These are phyloP conservation scores for Acinonyx jubatus DNA, from an alignment of 2,113 vertebrate species.

Conservation along the genomic window DNA sequence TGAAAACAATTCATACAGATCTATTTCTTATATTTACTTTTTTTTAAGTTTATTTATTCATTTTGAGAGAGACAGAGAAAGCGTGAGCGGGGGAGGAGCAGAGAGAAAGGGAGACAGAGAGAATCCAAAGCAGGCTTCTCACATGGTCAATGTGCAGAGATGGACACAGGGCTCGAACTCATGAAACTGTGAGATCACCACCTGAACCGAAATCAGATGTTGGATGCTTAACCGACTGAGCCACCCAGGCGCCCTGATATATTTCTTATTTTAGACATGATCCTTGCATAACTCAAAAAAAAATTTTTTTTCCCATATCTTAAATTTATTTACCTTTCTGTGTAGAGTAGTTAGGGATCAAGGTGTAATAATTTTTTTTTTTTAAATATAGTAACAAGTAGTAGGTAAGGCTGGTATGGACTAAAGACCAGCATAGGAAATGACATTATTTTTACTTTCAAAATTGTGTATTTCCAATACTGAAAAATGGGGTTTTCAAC, in stretches of 20 bases:
- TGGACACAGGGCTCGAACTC: too few species aligned
- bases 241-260: neutral
- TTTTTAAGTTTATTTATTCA: too few species aligned
- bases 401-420: neutral
- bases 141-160: too few species aligned
- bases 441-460: slow-evolving; percentile 60
- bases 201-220: too few species aligned
- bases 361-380: neutral
- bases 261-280: slow-evolving; percentile 20
- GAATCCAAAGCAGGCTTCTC: too few species aligned
- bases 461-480: slow-evolving; percentile 13
- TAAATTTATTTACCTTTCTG: slow-evolving; percentile 35
- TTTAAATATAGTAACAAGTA: neutral
- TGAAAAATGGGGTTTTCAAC: slow-evolving; percentile 40
- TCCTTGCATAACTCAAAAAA: slow-evolving; percentile 45
- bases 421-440: neutral
- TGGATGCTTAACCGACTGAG: too few species aligned
- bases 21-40: neutral
- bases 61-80: too few species aligned
- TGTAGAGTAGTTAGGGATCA: slow-evolving; percentile 40
- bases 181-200: too few species aligned
- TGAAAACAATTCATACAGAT: slow-evolving; percentile 44
- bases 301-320: neutral
- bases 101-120: too few species aligned
- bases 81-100: too few species aligned